phyloP scores from a whole-genome alignment of 2,888 invertebrate genomes.

The Ennomos quercinarius region DNA sequence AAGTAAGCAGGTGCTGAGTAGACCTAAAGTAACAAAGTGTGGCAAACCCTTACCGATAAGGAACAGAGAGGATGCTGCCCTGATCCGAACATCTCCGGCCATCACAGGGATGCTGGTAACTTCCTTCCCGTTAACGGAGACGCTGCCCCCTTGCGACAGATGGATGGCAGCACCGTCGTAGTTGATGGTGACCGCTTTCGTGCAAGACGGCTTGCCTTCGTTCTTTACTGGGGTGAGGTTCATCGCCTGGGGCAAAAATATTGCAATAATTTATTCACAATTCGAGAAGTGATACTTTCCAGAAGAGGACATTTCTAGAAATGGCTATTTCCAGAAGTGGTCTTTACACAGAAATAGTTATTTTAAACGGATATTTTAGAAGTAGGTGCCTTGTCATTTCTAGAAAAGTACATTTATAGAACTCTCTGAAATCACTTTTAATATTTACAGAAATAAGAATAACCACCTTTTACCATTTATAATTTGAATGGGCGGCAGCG shows the following conservation, averaged over 20 bases:
- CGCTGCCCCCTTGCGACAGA: conserved; percentile 90
- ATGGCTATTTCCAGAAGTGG: too few relatives aligned
- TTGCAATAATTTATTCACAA: not conserved
- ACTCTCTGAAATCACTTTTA: too few relatives aligned
- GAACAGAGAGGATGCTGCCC: conserved; percentile 92
- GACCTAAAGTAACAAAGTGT: not conserved
- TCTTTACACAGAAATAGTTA: too few relatives aligned
- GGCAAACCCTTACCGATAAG: conserved; percentile 80
- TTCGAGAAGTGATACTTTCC: too few relatives aligned
- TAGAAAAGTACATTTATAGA: too few relatives aligned
- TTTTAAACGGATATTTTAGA: too few relatives aligned
- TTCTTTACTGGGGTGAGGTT: conserved; percentile 85
- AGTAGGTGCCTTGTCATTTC: too few relatives aligned
- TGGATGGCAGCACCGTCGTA: conserved; percentile 86
- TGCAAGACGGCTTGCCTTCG: conserved; percentile 90
- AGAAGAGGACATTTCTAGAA: too few relatives aligned
- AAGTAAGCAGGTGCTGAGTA: not conserved
- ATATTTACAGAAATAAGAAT: too few relatives aligned
- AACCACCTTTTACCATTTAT: too few relatives aligned
- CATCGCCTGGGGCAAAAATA: conserved; percentile 79
- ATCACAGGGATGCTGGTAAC: conserved; percentile 87
- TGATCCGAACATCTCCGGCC: conserved; percentile 87
- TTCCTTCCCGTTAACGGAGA: conserved; percentile 89
- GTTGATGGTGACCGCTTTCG: conserved; percentile 90
- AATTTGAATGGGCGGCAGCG: too few relatives aligned